These are phyloP conservation scores for Acanthopagrus latus DNA, from an alignment of 2,797 vertebrate species.

Conservation along the genomic window DNA sequence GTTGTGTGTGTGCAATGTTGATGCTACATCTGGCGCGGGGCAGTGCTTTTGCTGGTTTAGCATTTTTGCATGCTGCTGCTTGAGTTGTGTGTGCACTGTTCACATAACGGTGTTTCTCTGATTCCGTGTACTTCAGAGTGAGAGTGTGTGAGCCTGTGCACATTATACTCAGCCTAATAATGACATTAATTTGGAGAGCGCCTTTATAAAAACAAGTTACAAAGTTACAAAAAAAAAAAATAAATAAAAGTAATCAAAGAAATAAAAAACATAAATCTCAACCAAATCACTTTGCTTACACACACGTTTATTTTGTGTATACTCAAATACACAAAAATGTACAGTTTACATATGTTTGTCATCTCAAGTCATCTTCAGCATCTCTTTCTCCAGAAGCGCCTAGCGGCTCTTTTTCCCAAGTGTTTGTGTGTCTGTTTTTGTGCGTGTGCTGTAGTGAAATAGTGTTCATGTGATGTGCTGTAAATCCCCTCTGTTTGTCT, in stretches of 20 bases:
- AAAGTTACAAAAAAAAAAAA: background rate
- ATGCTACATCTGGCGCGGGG: slow-evolving; percentile 58
- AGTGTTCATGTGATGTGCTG: slow-evolving; percentile 68
- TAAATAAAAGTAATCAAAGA: background rate
- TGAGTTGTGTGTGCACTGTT: slow-evolving; percentile 35
- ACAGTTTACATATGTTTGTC: background rate
- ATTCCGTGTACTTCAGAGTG: slow-evolving; percentile 17
- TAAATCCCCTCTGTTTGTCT: slow-evolving; percentile 86
- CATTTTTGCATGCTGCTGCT: slow-evolving; percentile 60
- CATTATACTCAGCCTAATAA: background rate
- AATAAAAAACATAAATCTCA: background rate
- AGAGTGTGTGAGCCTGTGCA: background rate
- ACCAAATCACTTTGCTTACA: background rate
- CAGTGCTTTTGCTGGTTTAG: slow-evolving; percentile 58
- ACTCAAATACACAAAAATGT: background rate
- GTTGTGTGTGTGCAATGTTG: slow-evolving; percentile 1
- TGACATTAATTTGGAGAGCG: background rate
- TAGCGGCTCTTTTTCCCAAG: slow-evolving; percentile 12
- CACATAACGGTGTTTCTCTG: slow-evolving; percentile 16
- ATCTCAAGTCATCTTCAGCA: too few relatives aligned
- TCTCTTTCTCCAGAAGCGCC: slow-evolving; percentile 26
- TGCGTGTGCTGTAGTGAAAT: slow-evolving; percentile 46
- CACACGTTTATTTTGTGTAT: background rate
- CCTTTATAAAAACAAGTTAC: background rate
- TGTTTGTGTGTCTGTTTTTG: slow-evolving; percentile 36